Conservation (phyloP, 2,113 vertebrate genomes). For the Orthonyx spaldingii region DNA sequence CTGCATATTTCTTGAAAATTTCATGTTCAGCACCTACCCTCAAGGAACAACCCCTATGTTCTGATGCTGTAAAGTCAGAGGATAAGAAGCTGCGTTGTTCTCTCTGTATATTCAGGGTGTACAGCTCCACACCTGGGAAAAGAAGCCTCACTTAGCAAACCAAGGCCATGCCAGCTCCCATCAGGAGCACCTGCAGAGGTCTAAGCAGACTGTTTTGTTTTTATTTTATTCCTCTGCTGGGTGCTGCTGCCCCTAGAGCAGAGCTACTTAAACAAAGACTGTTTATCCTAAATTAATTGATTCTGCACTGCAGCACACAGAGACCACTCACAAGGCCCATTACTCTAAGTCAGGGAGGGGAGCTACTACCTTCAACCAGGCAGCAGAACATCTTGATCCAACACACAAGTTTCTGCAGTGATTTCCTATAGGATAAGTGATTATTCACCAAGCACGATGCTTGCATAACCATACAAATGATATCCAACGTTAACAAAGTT, state of each 20-base stretch:
- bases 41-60: neutral
- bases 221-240: neutral
- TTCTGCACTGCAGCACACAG: neutral
- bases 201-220: neutral
- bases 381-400: neutral
- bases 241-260: neutral
- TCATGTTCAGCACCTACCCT: neutral
- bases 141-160: neutral
- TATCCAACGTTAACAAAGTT: neutral
- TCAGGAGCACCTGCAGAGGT: neutral
- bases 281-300: neutral
- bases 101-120: neutral
- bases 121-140: neutral
- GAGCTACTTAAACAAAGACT: neutral
- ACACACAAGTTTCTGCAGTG: neutral
- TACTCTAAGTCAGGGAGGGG: neutral
- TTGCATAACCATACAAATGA: neutral
- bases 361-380: neutral
- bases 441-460: neutral
- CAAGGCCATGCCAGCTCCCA: neutral
- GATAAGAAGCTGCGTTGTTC: accelerated
- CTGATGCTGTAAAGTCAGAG: neutral
- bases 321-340: neutral
- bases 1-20: neutral
- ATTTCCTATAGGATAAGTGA: neutral